Conservation (phyloP, 2,888 invertebrate species). For the Epirrhoe tristata region DNA sequence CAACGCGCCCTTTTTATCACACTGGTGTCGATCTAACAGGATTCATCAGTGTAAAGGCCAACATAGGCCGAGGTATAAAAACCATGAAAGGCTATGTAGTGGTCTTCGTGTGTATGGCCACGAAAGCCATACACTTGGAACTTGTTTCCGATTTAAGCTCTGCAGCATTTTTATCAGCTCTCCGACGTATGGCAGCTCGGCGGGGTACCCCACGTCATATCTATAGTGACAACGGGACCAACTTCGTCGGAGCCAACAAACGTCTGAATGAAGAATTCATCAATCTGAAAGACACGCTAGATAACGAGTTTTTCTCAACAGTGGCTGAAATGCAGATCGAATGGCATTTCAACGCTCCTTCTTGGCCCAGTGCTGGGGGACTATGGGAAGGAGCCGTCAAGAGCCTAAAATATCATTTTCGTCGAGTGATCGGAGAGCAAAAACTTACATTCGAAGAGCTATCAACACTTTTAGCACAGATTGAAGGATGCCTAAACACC, state of each 20-base stretch:
- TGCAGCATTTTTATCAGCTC: background rate
- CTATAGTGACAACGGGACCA: slow-evolving; percentile 2
- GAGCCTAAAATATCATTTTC: too few species aligned
- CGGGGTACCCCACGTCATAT: background rate
- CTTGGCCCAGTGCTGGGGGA: too few species aligned
- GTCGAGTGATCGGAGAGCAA: too few species aligned
- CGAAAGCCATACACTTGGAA: background rate
- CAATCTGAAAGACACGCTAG: background rate
- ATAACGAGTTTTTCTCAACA: background rate
- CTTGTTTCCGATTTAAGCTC: slow-evolving; percentile 4
- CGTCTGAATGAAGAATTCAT: background rate
- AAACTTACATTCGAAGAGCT: too few species aligned
- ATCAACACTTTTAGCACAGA: too few species aligned
- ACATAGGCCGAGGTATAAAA: background rate
- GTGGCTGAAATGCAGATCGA: too few species aligned
- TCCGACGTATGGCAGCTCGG: slow-evolving; percentile 2
- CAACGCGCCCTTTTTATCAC: slow-evolving; percentile 1
- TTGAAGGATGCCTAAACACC: too few species aligned
- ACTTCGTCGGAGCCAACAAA: slow-evolving; percentile 5
- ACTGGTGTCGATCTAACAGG: slow-evolving; percentile 2
- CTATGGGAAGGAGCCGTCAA: too few species aligned
- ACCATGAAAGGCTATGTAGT: slow-evolving; percentile 3
- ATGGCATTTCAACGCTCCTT: too few species aligned
- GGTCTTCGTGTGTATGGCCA: slow-evolving; percentile 1
- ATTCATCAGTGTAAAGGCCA: background rate